Evolutionary conservation across 2,797 vertebrate genomes (phyloP), one percentile per base, ranked within the genome.

Genomic region (Galagoides demidoff): DNA sequence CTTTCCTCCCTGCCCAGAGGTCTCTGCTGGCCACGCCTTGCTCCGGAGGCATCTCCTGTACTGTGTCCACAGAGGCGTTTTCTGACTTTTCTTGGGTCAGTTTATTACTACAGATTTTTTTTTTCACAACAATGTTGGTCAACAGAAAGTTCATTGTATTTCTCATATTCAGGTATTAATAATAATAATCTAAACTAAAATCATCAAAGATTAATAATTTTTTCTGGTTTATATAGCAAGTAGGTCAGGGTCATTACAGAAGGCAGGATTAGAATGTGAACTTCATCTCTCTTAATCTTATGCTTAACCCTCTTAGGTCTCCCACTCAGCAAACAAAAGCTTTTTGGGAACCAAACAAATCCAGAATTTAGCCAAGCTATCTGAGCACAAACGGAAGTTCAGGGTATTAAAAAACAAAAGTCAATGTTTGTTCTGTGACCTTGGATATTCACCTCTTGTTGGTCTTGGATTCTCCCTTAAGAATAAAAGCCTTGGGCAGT

Each of bases 101-200:
- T 34, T 68, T 88, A 25, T 94, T 88, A 82, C 13, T 76, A 31
- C 22, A 12, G 12, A 16, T n/a, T 76, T 71, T 70, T 57, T 55
- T 63, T 68, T 19, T 14, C 7, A 66, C 6, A 71, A 34, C 57
- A 43, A 31, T 34, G 34, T 6, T 45, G n/a, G 31, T 25, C 74
- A 68, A 34, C 20, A 64, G 61, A 91, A 85, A 93, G 25, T 20
- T 77, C 29, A 52, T 19, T 17, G 6, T 68, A 49, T 27, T 78
- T 74, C 13, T 85, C 55, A 89, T 55, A 66, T 68, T 37, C 16
- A 68, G 12, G 77, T 71, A 55, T 77, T 71, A 81, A 55, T 82
- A 77, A 81, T 85, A 39, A 27, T 68, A 82, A 64, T 91, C 31
- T 83, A 92, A 92, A 85, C 59, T 68, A 34, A 87, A 96, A 93